Conservation (phyloP, 2,113 vertebrate species). For the Podilymbus podiceps region DNA sequence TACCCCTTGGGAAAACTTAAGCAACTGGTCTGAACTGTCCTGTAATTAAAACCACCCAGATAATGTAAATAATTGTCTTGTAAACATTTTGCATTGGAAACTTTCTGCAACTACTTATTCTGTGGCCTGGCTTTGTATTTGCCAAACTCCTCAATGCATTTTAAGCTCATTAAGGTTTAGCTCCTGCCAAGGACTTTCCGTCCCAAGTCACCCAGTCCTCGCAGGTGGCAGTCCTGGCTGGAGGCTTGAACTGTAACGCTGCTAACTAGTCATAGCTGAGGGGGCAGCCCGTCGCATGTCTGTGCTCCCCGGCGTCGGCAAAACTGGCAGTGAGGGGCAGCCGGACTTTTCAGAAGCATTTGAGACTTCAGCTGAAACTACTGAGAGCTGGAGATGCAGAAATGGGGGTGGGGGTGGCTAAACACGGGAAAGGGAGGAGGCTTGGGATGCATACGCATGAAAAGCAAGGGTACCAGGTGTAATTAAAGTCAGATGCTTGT, state of each 20-base stretch:
- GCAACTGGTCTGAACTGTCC: conserved; percentile 44
- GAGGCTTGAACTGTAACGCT: neutral
- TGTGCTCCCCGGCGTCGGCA: neutral
- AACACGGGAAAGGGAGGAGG: neutral
- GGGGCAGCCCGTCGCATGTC: neutral
- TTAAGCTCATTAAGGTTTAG: conserved; percentile 59
- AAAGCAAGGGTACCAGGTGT: neutral
- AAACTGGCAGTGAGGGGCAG: neutral
- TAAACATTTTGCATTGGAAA: conserved; percentile 37
- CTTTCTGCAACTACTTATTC: conserved; percentile 50
- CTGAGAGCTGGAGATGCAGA: neutral
- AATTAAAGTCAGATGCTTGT: neutral
- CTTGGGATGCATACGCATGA: neutral
- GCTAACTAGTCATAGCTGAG: neutral
- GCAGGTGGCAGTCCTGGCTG: conserved; percentile 55
- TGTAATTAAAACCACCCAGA: conserved; percentile 57
- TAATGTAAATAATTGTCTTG: conserved; percentile 60
- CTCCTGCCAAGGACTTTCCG: conserved; percentile 60
- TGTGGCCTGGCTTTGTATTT: conserved; percentile 23
- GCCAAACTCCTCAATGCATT: neutral
- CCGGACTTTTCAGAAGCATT: neutral
- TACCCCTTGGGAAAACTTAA: neutral
- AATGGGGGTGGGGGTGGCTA: neutral
- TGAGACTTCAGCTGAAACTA: neutral
- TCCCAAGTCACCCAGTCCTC: conserved; percentile 39